phyloP scores from a whole-genome alignment of 2,797 vertebrate species.

The Lepilemur septentrionalis region DNA sequence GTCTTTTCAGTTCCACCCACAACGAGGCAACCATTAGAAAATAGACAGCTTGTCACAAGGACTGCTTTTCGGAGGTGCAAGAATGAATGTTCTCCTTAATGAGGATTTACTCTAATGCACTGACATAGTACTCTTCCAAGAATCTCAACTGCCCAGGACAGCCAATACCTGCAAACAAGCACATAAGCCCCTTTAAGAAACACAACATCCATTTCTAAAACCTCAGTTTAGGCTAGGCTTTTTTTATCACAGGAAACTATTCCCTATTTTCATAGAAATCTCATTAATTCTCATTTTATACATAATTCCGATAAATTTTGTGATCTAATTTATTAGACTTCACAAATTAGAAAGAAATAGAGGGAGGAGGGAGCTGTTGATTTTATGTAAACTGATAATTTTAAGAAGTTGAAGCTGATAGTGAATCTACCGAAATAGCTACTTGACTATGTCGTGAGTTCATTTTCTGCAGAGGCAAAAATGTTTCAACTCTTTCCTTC shows the following conservation, averaged over 20 bases:
- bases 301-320: not conserved
- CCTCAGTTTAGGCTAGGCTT: too few relatives aligned
- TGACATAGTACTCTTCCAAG: not conserved
- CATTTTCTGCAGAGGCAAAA: not conserved
- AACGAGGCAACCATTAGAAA: not conserved
- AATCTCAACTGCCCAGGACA: not conserved
- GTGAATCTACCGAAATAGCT: not conserved
- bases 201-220: not conserved
- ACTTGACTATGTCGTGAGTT: not conserved
- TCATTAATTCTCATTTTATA: not conserved
- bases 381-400: not conserved
- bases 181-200: not conserved
- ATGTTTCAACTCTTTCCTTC: not conserved
- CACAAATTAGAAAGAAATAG: not conserved
- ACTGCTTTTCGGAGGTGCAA: not conserved
- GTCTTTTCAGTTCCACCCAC: not conserved
- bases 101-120: not conserved
- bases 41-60: not conserved
- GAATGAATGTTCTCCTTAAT: not conserved
- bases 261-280: not conserved
- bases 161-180: not conserved
- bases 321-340: not conserved
- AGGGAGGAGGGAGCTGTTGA: not conserved
- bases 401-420: not conserved
- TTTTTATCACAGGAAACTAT: not conserved